Base-by-base conservation (phyloP, 2,888 invertebrate genomes). In the Ypsolopha sequella region DNA sequence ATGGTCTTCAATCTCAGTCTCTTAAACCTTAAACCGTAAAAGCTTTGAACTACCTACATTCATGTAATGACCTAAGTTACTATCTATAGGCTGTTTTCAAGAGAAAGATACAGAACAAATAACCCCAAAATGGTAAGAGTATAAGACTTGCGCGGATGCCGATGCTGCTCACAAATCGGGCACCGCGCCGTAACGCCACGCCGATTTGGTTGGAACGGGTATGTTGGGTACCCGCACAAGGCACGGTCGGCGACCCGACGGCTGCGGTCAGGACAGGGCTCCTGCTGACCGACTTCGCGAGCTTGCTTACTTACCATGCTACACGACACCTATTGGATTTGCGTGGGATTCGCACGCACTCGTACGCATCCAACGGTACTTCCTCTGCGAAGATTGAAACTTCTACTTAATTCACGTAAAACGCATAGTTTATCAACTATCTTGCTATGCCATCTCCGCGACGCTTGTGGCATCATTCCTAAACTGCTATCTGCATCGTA, bases 181-280 rank as follows among this genome's bases (percentile, higher is more conserved):
- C 36, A 47, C 47, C 9, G 36, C 4, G n/a, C 46, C 46, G 46
- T 7, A 35, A 46, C 11, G 24, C 24, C 24, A n/a, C n/a, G 36
- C 47, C 10, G 47, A 47, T 47, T 47, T 47, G 47, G 47, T 11
- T 36, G 47, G 33, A 36, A 36, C 41, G 38, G 50, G 24, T 24
- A 24, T 24, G 24, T 24, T 48, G n/a, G 41, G 45, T 53, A 48
- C 46, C 54, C 50, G 11, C 50, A 41, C 54, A 52, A 66, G 66
- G 64, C 62, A 56, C 57, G 65, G 59, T 62, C 63, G 60, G 55
- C 56, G 64, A 68, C 63, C 59, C 53, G 55, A 54, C 50, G 46
- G 41, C 51, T 52, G 48, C 51, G 47, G 47, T 36, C 47, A 62
- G 62, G 61, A 63, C 56, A 51, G 58, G 57, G 56, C 60, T 55